These are phyloP conservation scores for Cryptoprocta ferox DNA, from an alignment of 2,797 vertebrate genomes.

Conservation along the genomic window DNA sequence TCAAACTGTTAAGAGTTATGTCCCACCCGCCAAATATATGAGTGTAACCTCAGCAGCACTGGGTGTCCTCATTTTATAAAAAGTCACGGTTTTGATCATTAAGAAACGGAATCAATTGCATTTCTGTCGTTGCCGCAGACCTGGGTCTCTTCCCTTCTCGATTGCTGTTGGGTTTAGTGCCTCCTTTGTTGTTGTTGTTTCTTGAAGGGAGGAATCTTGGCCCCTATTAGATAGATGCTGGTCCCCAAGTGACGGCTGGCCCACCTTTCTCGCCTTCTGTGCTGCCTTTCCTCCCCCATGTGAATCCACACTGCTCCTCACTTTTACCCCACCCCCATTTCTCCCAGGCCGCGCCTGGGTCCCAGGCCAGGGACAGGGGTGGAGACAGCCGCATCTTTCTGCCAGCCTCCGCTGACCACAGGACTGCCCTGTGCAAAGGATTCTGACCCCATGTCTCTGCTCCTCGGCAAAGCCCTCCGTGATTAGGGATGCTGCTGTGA, in stretches of 20 bases:
- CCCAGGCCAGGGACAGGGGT: background rate
- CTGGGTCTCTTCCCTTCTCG: background rate
- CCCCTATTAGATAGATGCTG: background rate
- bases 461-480: background rate
- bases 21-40: background rate
- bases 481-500: background rate
- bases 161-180: background rate
- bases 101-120: background rate
- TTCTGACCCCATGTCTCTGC: background rate
- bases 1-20: background rate
- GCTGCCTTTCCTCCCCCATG: background rate
- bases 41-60: background rate
- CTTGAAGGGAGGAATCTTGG: background rate
- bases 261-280: background rate
- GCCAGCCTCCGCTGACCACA: accelerated
- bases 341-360: too few relatives aligned
- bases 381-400: background rate
- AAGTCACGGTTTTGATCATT: background rate
- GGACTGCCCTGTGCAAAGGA: background rate
- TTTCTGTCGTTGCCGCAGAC: background rate
- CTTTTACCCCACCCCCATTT: background rate
- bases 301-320: background rate
- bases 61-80: background rate
- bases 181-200: background rate
- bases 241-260: background rate